Base-by-base conservation (phyloP, 2,888 invertebrate genomes). In the Aspidiotus destructor region DNA sequence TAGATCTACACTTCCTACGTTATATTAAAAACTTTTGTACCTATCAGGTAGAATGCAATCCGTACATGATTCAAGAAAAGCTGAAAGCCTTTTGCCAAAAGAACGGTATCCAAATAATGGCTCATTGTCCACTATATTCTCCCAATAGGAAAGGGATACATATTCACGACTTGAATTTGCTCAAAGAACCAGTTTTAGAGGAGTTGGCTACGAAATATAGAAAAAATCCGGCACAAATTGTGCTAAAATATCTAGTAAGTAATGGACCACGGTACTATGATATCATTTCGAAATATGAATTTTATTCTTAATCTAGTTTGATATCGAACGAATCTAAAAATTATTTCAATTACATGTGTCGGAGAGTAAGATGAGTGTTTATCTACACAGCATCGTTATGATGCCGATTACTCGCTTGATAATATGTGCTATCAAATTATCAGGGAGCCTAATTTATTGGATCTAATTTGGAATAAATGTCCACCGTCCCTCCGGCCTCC, bases 21-120 rank as follows among this genome's bases (percentile, higher is more conserved):
- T 40, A 6, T 58, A 58, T 13, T 48, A 48, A 13, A 28, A 13
- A 28, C 13, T 40, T n/a, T 60, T 53, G 15, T 74, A n/a, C n/a
- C n/a, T n/a, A 75, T 1, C 76, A 92, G 89, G 81, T 89, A 70
- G 92, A 93, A 78, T 85, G 88, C 72, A 89, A 91, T 77, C 88
- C 91, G 0, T 89, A 91, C 77, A 78, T 91, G 68, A 86, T 81
- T 71, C 89, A 92, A 75, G 80, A 79, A 52, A 83, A 85, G 42
- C 77, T 92, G 2, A 84, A 85, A 42, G 82, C 84, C 0, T 87
- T 84, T 75, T 87, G 90, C 76, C 82, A 83, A 71, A 78, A 83
- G 0, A 83, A 81, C 16, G 83, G 80, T 60, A 85, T 93, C 63
- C 77, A 79, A 9, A 76, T 92, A 2, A 89, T 89, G 0, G 92